Base-by-base conservation (phyloP, 2,797 vertebrate genomes). In the Knipowitschia caucasica region DNA sequence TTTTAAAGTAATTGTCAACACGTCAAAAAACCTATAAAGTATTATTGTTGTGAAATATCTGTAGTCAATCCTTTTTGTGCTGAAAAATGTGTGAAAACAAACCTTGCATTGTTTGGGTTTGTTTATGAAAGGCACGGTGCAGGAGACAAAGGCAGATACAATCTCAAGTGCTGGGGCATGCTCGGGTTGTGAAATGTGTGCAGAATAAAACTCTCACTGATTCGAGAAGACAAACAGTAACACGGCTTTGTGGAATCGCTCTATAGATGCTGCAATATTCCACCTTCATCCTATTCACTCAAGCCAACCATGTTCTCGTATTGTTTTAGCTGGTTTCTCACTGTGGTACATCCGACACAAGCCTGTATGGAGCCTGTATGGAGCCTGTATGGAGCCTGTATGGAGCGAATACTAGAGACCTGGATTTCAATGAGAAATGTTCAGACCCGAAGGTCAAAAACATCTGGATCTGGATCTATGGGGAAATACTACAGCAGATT, bases 81-180 rank as follows among this genome's bases (percentile, higher is more conserved):
- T n/a, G 39, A 42, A 42, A 42, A 4, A 42, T 21, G n/a, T 12
- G 9, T 20, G 18, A 65, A 62, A 67, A 60, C 5, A 2, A 50
- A 71, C 27, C 15, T 7, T 23, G 17, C 49, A 59, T 52, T 39
- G 23, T 58, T 51, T 63, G 52, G 25, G 42, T 64, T 64, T 57
- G 25, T 2, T 21, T 25, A 23, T 18, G 15, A 44, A 54, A 35
- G 18, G 17, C 50, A n/a, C 1, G 12, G 40, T 14, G 12, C 38
- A 21, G 11, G 39, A 70, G 66, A 72, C 26, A 45, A 57, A 65
- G 50, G 26, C 56, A 15, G 9, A 62, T 62, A 54, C 50, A 54
- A 62, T 76, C 53, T 44, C 51, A 53, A 50, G 38, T 38, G 45
- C 65, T n/a, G 25, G 49, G 39, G 30, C 53, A 26, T 24, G 24